phyloP scores from a whole-genome alignment of 2,888 invertebrate genomes.

The Arenicola marina region DNA sequence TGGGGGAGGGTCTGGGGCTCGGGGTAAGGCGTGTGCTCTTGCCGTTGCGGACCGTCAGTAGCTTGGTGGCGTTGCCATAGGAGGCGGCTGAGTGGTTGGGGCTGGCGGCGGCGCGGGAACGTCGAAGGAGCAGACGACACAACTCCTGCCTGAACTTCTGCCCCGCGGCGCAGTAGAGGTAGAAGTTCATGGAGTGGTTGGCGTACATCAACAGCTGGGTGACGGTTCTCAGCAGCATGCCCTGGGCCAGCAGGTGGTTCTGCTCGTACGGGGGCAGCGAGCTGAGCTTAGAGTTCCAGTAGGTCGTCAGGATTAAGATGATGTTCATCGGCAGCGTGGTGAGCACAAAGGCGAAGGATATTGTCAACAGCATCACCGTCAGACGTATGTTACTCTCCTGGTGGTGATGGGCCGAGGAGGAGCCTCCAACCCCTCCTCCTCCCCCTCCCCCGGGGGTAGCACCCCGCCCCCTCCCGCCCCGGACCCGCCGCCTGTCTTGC shows the following conservation, averaged over 20 bases:
- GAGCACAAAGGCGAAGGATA: constrained; percentile 29
- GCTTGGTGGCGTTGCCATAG: no score
- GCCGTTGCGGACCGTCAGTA: no score
- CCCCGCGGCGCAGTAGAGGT: constrained; percentile 32
- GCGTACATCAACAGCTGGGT: constrained; percentile 31
- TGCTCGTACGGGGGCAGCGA: background rate
- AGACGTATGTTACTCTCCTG: constrained; percentile 17
- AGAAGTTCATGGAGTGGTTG: constrained; percentile 33
- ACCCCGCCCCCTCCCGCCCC: no score
- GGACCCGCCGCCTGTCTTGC: no score
- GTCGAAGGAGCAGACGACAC: constrained; percentile 12
- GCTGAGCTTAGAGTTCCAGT: background rate
- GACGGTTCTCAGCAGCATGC: constrained; percentile 21
- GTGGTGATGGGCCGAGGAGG: background rate
- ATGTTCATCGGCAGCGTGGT: constrained; percentile 29
- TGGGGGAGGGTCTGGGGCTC: no score
- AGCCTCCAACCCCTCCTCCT: no score
- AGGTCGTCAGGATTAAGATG: constrained; percentile 18
- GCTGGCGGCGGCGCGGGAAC: no score
- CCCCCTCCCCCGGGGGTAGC: no score
- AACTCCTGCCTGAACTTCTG: constrained; percentile 31
- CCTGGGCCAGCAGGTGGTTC: constrained; percentile 11
- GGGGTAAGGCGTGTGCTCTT: no score
- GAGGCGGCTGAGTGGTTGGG: no score
- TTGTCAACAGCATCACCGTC: constrained; percentile 30